phyloP scores from a whole-genome alignment of 1,140 invertebrate species.

The Hycleus cichorii region DNA sequence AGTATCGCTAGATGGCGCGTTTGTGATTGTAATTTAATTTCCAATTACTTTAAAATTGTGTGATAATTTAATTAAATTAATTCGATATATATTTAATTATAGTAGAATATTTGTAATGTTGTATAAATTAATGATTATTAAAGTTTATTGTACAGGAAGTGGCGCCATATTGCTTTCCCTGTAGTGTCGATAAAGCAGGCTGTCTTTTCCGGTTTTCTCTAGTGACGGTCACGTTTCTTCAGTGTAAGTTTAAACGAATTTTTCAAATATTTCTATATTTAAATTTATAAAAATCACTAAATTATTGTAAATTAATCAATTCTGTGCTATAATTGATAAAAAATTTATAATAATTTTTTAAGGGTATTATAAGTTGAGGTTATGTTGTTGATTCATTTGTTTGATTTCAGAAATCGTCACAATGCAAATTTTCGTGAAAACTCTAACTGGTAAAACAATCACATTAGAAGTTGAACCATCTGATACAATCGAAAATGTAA shows the following conservation, averaged over 20 bases:
- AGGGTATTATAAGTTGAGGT: background rate
- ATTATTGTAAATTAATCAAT: too few species aligned
- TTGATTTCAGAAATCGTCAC: conserved; percentile 21
- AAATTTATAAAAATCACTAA: too few species aligned
- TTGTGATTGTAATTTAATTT: too few species aligned
- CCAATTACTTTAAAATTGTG: too few species aligned
- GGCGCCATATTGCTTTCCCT: background rate
- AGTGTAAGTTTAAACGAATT: conserved; percentile 2
- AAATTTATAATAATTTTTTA: background rate
- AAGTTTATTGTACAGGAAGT: background rate
- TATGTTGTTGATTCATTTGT: background rate
- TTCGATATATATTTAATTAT: too few species aligned
- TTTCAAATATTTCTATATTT: background rate
- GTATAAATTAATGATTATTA: background rate
- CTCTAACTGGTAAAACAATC: conserved; percentile 75
- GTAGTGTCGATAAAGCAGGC: conserved; percentile 8
- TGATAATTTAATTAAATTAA: too few species aligned
- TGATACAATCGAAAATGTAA: too few species aligned
- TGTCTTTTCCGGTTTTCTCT: background rate
- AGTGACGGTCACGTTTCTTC: conserved; percentile 16
- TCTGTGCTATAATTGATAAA: too few species aligned
- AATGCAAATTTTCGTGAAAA: conserved; percentile 82
- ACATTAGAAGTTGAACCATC: conserved; percentile 71
- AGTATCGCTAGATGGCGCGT: too few species aligned
- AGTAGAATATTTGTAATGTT: background rate